Conservation (phyloP, 2,888 invertebrate genomes). For the Ophion slaviceki region DNA sequence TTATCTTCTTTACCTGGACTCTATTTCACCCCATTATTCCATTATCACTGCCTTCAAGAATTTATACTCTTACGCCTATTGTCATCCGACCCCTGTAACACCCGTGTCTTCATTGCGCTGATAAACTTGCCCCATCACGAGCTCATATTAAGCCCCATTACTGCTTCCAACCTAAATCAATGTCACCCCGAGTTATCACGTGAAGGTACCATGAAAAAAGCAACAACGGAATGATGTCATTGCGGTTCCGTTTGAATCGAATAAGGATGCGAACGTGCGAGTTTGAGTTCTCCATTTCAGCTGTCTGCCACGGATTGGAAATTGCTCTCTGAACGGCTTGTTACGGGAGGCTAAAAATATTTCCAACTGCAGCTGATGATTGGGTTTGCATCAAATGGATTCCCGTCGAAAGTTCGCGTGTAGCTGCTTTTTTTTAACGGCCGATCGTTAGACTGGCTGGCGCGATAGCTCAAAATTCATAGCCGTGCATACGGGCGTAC, state of each 20-base stretch:
- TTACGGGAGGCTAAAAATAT: neutral
- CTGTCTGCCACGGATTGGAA: neutral
- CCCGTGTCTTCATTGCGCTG: conserved; percentile 1
- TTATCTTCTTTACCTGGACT: conserved; percentile 5
- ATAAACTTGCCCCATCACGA: conserved; percentile 12
- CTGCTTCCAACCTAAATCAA: neutral
- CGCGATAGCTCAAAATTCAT: conserved; percentile 28
- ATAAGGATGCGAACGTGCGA: neutral
- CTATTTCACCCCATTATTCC: conserved; percentile 15
- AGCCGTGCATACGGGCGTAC: neutral
- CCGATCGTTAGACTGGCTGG: neutral
- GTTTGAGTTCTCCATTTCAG: neutral
- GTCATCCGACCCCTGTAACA: neutral
- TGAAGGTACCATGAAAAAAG: neutral
- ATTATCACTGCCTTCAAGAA: conserved; percentile 25
- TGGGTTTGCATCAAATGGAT: neutral
- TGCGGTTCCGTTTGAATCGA: neutral
- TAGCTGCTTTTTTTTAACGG: neutral
- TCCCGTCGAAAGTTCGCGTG: neutral
- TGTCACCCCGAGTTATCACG: neutral
- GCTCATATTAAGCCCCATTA: neutral
- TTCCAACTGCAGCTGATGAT: neutral
- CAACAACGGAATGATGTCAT: neutral
- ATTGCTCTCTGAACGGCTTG: neutral
- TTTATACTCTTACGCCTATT: conserved; percentile 39